These are phyloP conservation scores for Neogobius melanostomus DNA, from an alignment of 2,113 vertebrate species.

Conservation along the genomic window DNA sequence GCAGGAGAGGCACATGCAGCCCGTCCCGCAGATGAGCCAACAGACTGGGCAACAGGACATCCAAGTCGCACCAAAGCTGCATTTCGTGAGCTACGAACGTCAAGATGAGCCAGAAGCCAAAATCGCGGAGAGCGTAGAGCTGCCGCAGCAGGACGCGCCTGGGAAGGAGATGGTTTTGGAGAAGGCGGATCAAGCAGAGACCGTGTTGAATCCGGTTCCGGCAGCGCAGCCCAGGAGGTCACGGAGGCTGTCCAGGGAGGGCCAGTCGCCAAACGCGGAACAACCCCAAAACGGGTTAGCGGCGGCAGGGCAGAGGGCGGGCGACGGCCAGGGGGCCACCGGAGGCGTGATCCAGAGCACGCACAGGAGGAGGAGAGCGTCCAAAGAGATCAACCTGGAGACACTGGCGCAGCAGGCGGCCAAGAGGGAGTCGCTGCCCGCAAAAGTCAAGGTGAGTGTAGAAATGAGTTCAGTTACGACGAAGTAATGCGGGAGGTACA, in stretches of 20 bases:
- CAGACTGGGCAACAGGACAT: conserved; percentile 64
- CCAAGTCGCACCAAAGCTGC: conserved; percentile 70
- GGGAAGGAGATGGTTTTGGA: conserved; percentile 72
- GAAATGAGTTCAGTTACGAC: no score
- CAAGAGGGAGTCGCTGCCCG: conserved; percentile 87
- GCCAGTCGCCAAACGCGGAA: conserved; percentile 69
- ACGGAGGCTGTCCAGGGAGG: conserved; percentile 92
- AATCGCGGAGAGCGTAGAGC: conserved; percentile 63
- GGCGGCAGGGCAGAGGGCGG: conserved; percentile 21
- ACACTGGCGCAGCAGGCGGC: conserved; percentile 94
- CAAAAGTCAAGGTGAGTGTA: conserved; percentile 60
- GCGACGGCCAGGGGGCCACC: conserved; percentile 70
- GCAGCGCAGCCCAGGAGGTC: conserved; percentile 85
- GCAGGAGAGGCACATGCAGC: conserved; percentile 55
- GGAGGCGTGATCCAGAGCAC: conserved; percentile 91
- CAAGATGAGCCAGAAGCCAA: conserved; percentile 35
- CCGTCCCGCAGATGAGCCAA: conserved; percentile 6
- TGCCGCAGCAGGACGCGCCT: conserved; percentile 66
- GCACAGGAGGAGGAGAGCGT: conserved; percentile 82
- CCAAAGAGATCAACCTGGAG: conserved; percentile 94
- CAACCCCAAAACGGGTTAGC: conserved; percentile 66
- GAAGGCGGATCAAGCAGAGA: conserved; percentile 75
- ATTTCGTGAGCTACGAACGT: conserved; percentile 44
- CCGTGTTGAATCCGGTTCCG: conserved; percentile 53
- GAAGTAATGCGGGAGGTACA: no score